Conservation (phyloP, 2,888 invertebrate species). For the Tenodera sinensis region DNA sequence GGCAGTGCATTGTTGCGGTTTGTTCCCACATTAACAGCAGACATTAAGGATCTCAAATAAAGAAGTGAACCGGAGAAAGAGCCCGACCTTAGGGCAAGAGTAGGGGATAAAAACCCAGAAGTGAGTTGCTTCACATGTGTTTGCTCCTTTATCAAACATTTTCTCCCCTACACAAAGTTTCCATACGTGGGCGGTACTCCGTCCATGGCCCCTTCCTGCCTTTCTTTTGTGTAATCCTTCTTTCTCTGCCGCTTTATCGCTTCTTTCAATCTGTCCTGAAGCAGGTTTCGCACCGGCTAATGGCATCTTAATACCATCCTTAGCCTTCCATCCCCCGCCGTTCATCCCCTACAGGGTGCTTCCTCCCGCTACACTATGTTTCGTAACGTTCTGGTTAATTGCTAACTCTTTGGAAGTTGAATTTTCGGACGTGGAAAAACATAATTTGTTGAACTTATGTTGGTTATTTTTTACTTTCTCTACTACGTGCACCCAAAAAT, state of each 20-base stretch:
- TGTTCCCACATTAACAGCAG: neutral
- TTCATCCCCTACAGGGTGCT: neutral
- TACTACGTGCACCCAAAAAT: too few relatives aligned
- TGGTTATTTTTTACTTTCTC: too few relatives aligned
- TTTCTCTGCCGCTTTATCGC: constrained; percentile 27
- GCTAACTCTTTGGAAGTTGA: too few relatives aligned
- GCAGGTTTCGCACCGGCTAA: constrained; percentile 26
- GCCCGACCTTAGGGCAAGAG: neutral
- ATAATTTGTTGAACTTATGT: too few relatives aligned
- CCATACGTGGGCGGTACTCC: constrained; percentile 5
- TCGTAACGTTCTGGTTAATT: too few relatives aligned
- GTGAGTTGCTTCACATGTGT: neutral
- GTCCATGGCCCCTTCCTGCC: constrained; percentile 20
- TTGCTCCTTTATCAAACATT: constrained; percentile 13
- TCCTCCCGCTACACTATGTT: neutral
- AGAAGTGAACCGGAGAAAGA: neutral
- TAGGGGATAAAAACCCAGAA: neutral
- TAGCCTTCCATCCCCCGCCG: constrained; percentile 16
- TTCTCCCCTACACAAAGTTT: neutral
- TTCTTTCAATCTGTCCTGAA: constrained; percentile 29
- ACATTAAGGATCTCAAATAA: neutral
- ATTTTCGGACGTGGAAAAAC: too few relatives aligned
- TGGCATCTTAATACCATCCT: constrained; percentile 31
- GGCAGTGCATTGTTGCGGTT: neutral
- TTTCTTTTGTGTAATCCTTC: constrained; percentile 26